These are phyloP conservation scores for Synergus gifuensis DNA, from an alignment of 2,888 invertebrate species.

Conservation along the genomic window DNA sequence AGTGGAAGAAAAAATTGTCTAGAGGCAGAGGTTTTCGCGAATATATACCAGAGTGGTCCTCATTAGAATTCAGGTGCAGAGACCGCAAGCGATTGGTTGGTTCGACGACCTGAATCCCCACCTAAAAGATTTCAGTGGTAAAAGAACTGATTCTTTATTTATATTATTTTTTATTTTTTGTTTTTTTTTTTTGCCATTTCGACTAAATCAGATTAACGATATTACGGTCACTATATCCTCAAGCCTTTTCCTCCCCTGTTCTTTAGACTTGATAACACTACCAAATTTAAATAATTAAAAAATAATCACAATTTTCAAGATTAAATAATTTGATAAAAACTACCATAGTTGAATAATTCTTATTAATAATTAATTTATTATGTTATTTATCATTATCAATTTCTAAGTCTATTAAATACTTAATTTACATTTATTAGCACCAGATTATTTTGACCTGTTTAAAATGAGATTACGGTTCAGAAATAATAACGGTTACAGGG, in stretches of 20 bases:
- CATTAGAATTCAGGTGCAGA: constrained; percentile 75
- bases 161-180: background rate
- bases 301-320: too few species aligned
- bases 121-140: constrained; percentile 25
- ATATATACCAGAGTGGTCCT: constrained; percentile 74
- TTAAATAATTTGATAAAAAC: too few species aligned
- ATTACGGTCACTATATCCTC: background rate
- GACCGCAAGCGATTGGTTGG: constrained; percentile 73
- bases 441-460: background rate
- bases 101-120: constrained; percentile 73
- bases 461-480: background rate
- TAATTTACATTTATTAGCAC: too few species aligned
- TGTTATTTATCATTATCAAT: too few species aligned
- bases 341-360: too few species aligned
- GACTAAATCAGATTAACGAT: background rate
- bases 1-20: constrained; percentile 45
- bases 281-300: too few species aligned
- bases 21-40: constrained; percentile 64
- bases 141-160: background rate
- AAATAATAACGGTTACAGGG: background rate
- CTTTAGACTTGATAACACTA: too few species aligned
- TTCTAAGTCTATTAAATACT: too few species aligned
- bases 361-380: too few species aligned
- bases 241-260: too few species aligned
- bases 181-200: background rate